Conservation (phyloP, 2,113 vertebrate species). For the Zootoca vivipara region DNA sequence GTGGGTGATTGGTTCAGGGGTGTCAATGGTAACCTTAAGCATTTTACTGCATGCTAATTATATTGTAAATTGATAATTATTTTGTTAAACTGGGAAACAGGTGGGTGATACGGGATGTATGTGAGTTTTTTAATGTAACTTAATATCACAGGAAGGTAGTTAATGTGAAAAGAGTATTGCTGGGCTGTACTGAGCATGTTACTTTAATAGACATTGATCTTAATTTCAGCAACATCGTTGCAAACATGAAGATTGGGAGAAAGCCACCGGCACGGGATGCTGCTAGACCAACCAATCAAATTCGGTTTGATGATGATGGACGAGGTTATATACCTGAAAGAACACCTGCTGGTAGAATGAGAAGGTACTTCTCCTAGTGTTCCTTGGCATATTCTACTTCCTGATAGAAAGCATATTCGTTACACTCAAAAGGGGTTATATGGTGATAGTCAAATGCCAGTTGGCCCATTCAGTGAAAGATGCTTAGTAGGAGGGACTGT, state of each 20-base stretch:
- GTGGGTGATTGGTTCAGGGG: not conserved
- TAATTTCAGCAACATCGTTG: conserved; percentile 80
- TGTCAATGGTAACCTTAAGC: not conserved
- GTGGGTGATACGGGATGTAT: not conserved
- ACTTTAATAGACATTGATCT: conserved; percentile 37
- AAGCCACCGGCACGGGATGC: conserved; percentile 38
- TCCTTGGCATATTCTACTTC: not conserved
- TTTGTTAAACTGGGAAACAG: not conserved
- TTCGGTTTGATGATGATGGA: conserved; percentile 83
- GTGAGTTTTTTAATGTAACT: not conserved
- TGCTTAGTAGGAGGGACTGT: too few species aligned
- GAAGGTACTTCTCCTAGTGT: conserved; percentile 62
- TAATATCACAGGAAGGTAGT: not conserved
- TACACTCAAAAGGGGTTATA: not conserved
- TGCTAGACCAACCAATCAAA: conserved; percentile 60
- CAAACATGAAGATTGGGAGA: conserved; percentile 85
- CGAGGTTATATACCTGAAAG: conserved; percentile 51
- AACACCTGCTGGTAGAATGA: conserved; percentile 34
- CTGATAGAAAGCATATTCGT: not conserved
- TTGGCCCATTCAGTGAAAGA: not conserved
- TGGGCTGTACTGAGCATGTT: conserved; percentile 29
- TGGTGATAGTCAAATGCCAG: not conserved
- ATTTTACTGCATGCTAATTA: not conserved
- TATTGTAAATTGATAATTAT: not conserved
- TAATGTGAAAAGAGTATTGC: not conserved